Percentiles rank a stretch among this genome's conserved stretches.
Evolutionary conservation across 2,888 invertebrate species (phyloP).

Genomic region (Drosophila borborema): DNA sequence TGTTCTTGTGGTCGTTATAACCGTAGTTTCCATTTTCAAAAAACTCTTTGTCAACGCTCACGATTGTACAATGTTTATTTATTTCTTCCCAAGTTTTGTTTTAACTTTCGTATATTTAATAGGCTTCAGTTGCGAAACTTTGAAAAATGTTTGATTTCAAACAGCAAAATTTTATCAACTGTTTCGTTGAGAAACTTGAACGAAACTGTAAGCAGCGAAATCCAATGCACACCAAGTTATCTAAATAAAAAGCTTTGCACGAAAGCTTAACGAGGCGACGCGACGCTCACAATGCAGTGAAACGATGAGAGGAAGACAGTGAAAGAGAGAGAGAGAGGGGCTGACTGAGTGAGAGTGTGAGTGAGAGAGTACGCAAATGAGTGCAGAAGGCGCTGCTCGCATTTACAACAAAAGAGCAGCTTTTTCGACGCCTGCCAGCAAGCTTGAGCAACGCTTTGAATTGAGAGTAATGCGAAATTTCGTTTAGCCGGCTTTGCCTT

Average conservation of each 20-base stretch:
- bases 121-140: constrained; percentile 29
- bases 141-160: constrained; percentile 19
- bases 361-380: constrained; percentile 10
- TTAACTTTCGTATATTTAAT: constrained; percentile 3
- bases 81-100: not conserved
- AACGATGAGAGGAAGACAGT: not conserved
- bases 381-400: constrained; percentile 28
- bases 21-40: constrained; percentile 71
- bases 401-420: constrained; percentile 19
- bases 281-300: not conserved
- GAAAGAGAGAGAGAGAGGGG: constrained; percentile 5
- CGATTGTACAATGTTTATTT: constrained; percentile 20
- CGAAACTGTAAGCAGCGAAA: constrained; percentile 43
- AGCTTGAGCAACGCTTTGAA: constrained; percentile 33
- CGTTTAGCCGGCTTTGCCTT: constrained; percentile 46
- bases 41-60: constrained; percentile 24
- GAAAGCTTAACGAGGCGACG: constrained; percentile 23
- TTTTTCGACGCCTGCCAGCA: constrained; percentile 12
- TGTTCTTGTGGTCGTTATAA: constrained; percentile 72
- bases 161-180: constrained; percentile 27
- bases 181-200: constrained; percentile 51
- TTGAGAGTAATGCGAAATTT: constrained; percentile 61
- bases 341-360: not conserved
- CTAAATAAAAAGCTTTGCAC: constrained; percentile 24
- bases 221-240: constrained; percentile 24